Evolutionary conservation across 2,797 vertebrate genomes (phyloP), one percentile per base, ranked within the genome.

Genomic region (Menidia menidia): DNA sequence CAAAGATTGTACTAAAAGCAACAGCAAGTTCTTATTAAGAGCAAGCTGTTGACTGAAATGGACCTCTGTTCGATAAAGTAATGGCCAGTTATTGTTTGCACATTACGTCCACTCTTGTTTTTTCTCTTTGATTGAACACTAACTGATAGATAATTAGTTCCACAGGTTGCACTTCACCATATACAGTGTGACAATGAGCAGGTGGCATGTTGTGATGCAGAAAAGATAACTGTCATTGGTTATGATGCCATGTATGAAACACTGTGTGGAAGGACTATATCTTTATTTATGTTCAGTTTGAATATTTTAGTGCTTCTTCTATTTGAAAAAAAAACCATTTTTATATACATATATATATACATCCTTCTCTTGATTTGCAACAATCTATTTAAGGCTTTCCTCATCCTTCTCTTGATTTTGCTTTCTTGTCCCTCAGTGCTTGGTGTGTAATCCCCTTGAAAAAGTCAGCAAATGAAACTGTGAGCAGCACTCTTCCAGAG

Each of bases 11-110:
- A 31, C 65, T 66, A 55, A 64, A 77, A 78, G 65, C 71, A 68
- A 68, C 71, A 44, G 75, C 45, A 44, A 72, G 64, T 60, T 82
- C 65, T 84, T 71, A 65, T 80, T 80, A 70, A 55, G 56, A 71
- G 56, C 14, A 31, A 60, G 35, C 58, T 64, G 70, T 45, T 64
- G 62, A 44, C 56, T 67, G 55, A 77, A 54, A 73, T 45, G 35
- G 64, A 13, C 57, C 52, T 33, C 39, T 67, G 47, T 54, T 68
- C 50, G 14, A 59, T 59, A 25, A 53, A 42, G 54, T 48, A 57
- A 16, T 53, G 18, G 7, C 44, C 41, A 15, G 47, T 50, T 16
- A 52, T 64, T 25, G 32, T 68, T 65, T 56, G n/a, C 9, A 52
- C 6, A 7, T 65, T 47, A 41, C n/a, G 31, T 35, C 30, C 59